Evolutionary conservation across 2,888 invertebrate genomes (phyloP).

Genomic region (Drosophila nigricruria): DNA sequence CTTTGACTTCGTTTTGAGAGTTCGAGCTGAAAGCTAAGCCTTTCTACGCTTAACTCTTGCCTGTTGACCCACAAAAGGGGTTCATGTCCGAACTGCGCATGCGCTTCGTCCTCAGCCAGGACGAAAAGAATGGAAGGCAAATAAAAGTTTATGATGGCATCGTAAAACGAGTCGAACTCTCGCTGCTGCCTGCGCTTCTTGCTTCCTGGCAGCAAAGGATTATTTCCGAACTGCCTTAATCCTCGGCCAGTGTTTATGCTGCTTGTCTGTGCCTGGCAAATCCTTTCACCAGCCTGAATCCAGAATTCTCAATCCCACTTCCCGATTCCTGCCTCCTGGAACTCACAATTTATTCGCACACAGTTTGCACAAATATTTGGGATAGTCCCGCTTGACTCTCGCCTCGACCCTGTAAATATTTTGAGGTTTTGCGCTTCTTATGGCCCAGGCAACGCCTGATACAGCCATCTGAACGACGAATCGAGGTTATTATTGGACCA

Average conservation of each 20-base stretch:
- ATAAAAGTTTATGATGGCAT: slow-evolving; percentile 69
- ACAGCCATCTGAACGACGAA: slow-evolving; percentile 9
- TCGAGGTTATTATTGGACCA: slow-evolving; percentile 55
- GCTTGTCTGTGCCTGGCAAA: slow-evolving; percentile 50
- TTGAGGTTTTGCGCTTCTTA: slow-evolving; percentile 78
- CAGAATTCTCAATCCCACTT: background rate
- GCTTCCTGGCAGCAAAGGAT: slow-evolving; percentile 82
- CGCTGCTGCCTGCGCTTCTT: slow-evolving; percentile 27
- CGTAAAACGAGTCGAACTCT: slow-evolving; percentile 57
- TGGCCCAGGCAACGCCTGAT: slow-evolving; percentile 52
- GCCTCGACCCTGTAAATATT: slow-evolving; percentile 67
- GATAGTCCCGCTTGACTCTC: slow-evolving; percentile 37
- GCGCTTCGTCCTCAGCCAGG: slow-evolving; percentile 40
- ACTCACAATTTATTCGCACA: slow-evolving; percentile 39
- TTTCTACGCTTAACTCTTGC: slow-evolving; percentile 72
- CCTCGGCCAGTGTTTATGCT: slow-evolving; percentile 44
- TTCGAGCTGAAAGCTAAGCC: slow-evolving; percentile 71
- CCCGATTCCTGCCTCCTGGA: slow-evolving; percentile 33
- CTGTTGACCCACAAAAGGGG: slow-evolving; percentile 60
- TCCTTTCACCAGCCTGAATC: slow-evolving; percentile 64
- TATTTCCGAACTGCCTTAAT: slow-evolving; percentile 69
- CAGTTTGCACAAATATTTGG: slow-evolving; percentile 33
- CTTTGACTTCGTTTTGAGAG: slow-evolving; percentile 42
- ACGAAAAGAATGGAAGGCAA: slow-evolving; percentile 71
- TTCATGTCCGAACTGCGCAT: slow-evolving; percentile 71